These are phyloP conservation scores for Ennomos fuscantarius DNA, from an alignment of 2,888 invertebrate genomes.

Conservation along the genomic window DNA sequence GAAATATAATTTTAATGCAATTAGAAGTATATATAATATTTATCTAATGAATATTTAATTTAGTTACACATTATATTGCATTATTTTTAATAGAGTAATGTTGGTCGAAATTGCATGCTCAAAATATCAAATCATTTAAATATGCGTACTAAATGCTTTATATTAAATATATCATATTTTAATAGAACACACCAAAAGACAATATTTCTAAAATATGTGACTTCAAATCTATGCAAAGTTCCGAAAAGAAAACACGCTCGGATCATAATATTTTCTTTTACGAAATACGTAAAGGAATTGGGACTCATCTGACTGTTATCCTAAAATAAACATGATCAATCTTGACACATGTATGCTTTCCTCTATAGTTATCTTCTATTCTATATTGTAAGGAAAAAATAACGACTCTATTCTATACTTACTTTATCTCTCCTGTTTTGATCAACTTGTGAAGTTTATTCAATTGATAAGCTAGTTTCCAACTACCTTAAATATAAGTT, in stretches of 20 bases:
- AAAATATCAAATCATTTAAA: no score
- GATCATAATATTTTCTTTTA: conserved; percentile 6
- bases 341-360: conserved; percentile 6
- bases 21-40: no score
- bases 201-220: not conserved
- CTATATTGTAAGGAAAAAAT: no score
- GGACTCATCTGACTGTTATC: conserved; percentile 14
- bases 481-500: conserved; percentile 16
- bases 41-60: no score
- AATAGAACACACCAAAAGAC: not conserved
- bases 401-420: no score
- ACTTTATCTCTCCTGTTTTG: not conserved
- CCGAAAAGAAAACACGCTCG: no score
- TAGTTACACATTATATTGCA: no score
- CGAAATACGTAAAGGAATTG: conserved; percentile 7
- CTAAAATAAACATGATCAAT: conserved; percentile 12
- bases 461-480: conserved; percentile 10
- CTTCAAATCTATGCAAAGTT: not conserved
- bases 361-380: not conserved
- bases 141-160: no score
- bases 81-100: no score
- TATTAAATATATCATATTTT: not conserved
- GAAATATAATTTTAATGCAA: no score
- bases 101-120: no score
- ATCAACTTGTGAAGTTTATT: conserved; percentile 10